Conservation (phyloP, 2,888 invertebrate genomes). For the Orchesellides sinensis region DNA sequence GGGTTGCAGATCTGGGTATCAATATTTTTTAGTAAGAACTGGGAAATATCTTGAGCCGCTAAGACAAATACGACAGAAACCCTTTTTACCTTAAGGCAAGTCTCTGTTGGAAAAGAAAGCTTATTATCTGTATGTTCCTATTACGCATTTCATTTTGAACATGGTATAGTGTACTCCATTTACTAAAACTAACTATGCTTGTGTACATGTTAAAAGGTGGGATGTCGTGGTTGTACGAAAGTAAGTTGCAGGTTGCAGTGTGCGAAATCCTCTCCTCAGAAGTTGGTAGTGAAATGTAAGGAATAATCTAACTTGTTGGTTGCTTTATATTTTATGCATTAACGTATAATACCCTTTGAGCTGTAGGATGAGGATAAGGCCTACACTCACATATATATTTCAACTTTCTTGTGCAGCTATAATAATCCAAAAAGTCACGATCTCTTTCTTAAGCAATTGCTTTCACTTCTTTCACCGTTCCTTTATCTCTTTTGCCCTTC, state of each 20-base stretch:
- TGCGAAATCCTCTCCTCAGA: background rate
- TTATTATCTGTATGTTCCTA: no score
- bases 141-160: background rate
- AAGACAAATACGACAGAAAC: slow-evolving; percentile 44
- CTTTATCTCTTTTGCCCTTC: slow-evolving; percentile 7
- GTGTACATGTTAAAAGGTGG: no score
- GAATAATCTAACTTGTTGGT: slow-evolving; percentile 61
- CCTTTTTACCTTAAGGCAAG: slow-evolving; percentile 39
- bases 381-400: no score
- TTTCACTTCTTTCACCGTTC: background rate
- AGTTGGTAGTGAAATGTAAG: background rate
- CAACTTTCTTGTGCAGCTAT: background rate
- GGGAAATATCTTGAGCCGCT: slow-evolving; percentile 14
- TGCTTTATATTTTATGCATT: slow-evolving; percentile 64
- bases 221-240: background rate
- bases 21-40: no score
- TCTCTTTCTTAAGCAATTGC: slow-evolving; percentile 33
- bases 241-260: background rate
- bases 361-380: slow-evolving; percentile 2
- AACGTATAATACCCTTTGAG: slow-evolving; percentile 58
- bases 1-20: no score
- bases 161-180: slow-evolving; percentile 20
- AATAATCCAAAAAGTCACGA: slow-evolving; percentile 28
- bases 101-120: background rate
- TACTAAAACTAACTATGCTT: slow-evolving; percentile 25